Evolutionary conservation across 2,797 vertebrate genomes (phyloP), one percentile per base, ranked within the genome.

Genomic region (Hyperoplus immaculatus): DNA sequence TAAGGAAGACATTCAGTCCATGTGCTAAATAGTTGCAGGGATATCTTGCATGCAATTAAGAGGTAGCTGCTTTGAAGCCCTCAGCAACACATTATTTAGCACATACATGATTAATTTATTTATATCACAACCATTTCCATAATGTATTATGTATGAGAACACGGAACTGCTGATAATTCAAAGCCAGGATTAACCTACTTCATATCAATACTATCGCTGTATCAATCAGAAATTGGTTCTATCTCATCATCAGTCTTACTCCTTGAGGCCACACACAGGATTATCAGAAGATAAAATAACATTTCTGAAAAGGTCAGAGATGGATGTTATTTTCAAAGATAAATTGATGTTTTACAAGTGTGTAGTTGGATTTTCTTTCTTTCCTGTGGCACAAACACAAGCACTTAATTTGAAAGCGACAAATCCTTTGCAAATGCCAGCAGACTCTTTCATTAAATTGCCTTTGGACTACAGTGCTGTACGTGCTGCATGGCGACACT

Each of bases 131-230:
- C 36, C 12, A 80, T 87, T 85, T 82, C 54, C 73, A 81, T 86
- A 84, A 89, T 89, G 57, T 39, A 89, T 87, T 83, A 89, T 88
- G 79, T 36, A 89, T 83, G 59, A 88, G 77, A 72, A 60, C 36
- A 65, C 14, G 2, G 71, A 77, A 82, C 56, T 69, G 69, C 75
- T 78, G 63, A 79, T 81, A 70, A 82, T 71, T 84, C 76, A 63
- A 85, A 86, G 81, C 55, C 82, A 58, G 80, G 88, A 91, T 92
- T 91, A 87, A 71, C 77, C 88, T 81, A 80, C 69, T 89, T 91
- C 72, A 76, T 69, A 75, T 89, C 80, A 84, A 82, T 87, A 51
- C 75, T 82, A 83, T 87, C 75, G 0, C 38, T n/a, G 6, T 63
- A 72, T 80, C 77, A 82, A 82, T 89, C 68, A 60, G 50, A 71